Base-by-base conservation (phyloP, 2,888 invertebrate species). In the Hoplodrina blanda region DNA sequence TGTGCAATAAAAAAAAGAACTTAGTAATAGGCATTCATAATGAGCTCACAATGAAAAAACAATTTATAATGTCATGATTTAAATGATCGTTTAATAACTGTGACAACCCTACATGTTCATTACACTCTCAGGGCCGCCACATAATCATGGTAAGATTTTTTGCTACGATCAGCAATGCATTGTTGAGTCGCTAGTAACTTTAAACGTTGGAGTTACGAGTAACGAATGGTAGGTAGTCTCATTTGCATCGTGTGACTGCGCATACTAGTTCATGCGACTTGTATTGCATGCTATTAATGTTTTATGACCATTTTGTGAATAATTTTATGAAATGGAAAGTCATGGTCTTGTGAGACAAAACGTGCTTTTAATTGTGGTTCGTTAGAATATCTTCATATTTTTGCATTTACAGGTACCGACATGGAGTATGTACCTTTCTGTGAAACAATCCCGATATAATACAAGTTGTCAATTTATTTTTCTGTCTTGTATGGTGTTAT, bases 111-210 rank as follows among this genome's bases (percentile, higher is more conserved):
- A 67, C 20, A 41, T 41, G 61, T 76, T 69, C 56, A 73, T 70
- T 66, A 67, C 61, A 61, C 61, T 66, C 56, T 69, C 81, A 82
- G 60, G 81, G 81, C 49, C 78, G 25, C 17, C 63, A 53, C 37
- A 67, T 77, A 72, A 83, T 72, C 19, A 66, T 68, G 20, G 65
- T 56, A 66, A 68, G 64, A 71, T 78, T 82, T 81, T 82, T 83
- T 83, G 62, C 76, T 15, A 46, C 62, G 54, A 52, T 78, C 73
- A 54, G 37, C 72, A 44, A 50, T 63, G 67, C 75, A 71, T 78
- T 73, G 79, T 73, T 68, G 50, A 49, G 46, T 44, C 19, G 53
- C 30, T 54, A 2, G 54, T 60, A 60, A 60, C 30, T 46, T 53
- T 56, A 65, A 46, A 19, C 19, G 50, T 61, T 20, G 11, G 15